Evolutionary conservation across 1,140 invertebrate genomes (phyloP).

Genomic region (Leptopilina clavipes): DNA sequence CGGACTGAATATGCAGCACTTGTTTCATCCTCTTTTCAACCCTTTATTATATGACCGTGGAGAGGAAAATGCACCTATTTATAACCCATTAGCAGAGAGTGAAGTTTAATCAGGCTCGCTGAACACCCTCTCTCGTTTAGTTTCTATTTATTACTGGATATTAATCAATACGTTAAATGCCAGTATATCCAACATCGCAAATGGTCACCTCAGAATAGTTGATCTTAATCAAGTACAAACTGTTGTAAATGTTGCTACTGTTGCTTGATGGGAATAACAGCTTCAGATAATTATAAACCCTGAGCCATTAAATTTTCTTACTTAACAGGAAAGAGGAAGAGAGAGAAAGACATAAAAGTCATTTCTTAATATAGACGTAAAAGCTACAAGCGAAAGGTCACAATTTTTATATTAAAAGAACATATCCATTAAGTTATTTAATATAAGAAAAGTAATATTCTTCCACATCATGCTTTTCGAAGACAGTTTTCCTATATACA

Average conservation of each 20-base stretch:
- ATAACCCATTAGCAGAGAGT: constrained; percentile 65
- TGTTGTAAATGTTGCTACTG: background rate
- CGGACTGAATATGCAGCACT: background rate
- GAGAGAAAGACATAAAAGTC: background rate
- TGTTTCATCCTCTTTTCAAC: constrained; percentile 5
- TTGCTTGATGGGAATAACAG: background rate
- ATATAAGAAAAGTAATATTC: no score
- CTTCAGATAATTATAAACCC: background rate
- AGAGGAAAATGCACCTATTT: constrained; percentile 57
- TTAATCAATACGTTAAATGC: constrained; percentile 62
- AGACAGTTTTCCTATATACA: no score
- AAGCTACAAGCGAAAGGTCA: background rate
- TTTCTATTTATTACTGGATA: constrained; percentile 57
- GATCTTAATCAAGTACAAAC: constrained; percentile 15
- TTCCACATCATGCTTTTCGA: no score
- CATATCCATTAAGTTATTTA: background rate
- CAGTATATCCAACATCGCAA: constrained; percentile 46
- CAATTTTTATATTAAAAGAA: background rate
- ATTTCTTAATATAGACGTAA: constrained; percentile 13
- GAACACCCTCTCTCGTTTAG: constrained; percentile 38
- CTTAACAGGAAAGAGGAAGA: background rate
- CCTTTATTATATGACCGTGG: constrained; percentile 32
- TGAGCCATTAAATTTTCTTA: background rate
- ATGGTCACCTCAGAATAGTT: constrained; percentile 18
- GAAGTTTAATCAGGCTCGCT: constrained; percentile 65